Base-by-base conservation (phyloP, 2,797 vertebrate species). In the Melanotaenia pygmaea region DNA sequence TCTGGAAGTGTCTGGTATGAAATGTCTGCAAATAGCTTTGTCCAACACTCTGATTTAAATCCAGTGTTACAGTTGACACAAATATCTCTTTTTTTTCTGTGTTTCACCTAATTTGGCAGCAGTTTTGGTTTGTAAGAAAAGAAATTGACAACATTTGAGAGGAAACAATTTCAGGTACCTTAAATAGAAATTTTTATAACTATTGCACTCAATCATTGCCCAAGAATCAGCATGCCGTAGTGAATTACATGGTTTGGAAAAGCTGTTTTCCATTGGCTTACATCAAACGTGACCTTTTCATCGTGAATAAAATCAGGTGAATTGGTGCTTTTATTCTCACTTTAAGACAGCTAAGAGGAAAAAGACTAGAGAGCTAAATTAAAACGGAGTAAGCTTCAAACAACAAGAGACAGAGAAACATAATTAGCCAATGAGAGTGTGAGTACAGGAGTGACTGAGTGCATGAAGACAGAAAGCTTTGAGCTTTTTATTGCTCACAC, bases 381-480 rank as follows among this genome's bases (percentile, higher is more conserved):
- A 88, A 71, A 72, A 66, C 71, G 47, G 45, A 67, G 63, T 1
- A 35, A 72, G 72, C 76, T 79, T 54, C 14, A 26, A 75, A 77
- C 34, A 64, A 71, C 16, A 5, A 66, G 40, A 83, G 79, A 83
- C 82, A 85, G 85, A 81, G 76, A 63, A 50, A 73, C 67, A 56
- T 64, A 64, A 87, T 80, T 60, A 81, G 45, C 75, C 78, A 85
- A 77, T 80, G 72, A 74, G 80, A 83, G 72, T 0, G 58, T 77
- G 68, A 43, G 62, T 0, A 38, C 34, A 34, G 59, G 77, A 87
- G 81, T 24, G 74, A 81, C 56, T 53, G 67, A 82, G 74, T 66
- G 77, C 74, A 80, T 20, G 51, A 65, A 32, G 74, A 76, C 56
- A 62, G 70, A 56, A 62, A 63, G 57, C 54, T 37, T 38, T 40